Evolutionary conservation across 2,113 vertebrate genomes (phyloP).

Genomic region (Callithrix jacchus): DNA sequence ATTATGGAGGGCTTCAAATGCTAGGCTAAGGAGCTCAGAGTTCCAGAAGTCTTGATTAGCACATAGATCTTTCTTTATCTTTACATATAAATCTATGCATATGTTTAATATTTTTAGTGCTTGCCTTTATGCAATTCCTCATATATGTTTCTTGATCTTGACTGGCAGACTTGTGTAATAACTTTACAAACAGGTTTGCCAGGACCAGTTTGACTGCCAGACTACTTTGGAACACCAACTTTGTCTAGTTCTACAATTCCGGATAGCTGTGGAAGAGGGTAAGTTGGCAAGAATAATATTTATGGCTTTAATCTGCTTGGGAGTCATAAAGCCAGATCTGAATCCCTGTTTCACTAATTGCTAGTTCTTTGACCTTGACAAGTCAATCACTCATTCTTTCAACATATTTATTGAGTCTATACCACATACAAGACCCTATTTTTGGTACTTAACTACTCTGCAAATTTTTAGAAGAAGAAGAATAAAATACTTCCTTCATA

Average conservation of each 20-base stretch:
- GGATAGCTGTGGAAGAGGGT: not conserved
- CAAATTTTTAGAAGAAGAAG: conserved; percentile 17
- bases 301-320: not conserved
- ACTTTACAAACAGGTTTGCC: conserved; percentile 36
- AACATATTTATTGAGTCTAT: not conserved
- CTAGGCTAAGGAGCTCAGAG: conserved; percentile 11
- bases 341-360: not conserved
- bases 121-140: conserved; percentile 39
- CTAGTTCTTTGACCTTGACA: conserved; percentile 8
- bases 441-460: not conserved
- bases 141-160: conserved; percentile 29
- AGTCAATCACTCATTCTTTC: not conserved
- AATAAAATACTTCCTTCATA: not conserved
- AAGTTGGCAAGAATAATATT: not conserved
- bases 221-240: not conserved
- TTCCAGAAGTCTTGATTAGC: conserved; percentile 12
- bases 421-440: not conserved
- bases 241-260: conserved; percentile 20
- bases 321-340: not conserved
- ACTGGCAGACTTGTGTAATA: conserved; percentile 8
- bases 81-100: conserved; percentile 4
- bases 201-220: not conserved
- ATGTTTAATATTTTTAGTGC: conserved; percentile 15
- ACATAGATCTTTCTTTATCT: conserved; percentile 28
- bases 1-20: conserved; percentile 2